These are phyloP conservation scores for Mylabris sibirica DNA, from an alignment of 2,888 invertebrate species.

Conservation along the genomic window DNA sequence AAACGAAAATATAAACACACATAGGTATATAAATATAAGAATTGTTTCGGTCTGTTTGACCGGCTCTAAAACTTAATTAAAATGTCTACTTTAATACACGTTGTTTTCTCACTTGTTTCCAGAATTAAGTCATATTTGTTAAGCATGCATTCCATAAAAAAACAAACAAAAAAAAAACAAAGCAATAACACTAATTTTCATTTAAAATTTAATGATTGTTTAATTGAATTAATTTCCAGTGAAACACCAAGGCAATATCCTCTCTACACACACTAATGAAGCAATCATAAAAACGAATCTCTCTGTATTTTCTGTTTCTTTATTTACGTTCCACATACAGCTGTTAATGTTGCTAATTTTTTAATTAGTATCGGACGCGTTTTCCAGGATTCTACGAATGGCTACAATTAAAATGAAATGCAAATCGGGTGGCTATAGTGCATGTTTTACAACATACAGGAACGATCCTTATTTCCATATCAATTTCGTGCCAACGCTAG, in stretches of 20 bases:
- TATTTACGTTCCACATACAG: neutral
- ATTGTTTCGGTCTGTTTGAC: constrained; percentile 45
- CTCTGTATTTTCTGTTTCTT: neutral
- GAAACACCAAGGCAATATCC: neutral
- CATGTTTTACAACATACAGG: constrained; percentile 29
- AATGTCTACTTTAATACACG: constrained; percentile 44
- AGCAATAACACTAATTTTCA: neutral
- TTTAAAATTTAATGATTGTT: neutral
- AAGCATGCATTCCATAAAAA: neutral
- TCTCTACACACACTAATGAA: neutral
- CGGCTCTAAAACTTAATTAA: constrained; percentile 42
- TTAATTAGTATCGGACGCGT: constrained; percentile 25
- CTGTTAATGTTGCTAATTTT: constrained; percentile 25
- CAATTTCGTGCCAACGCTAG: constrained; percentile 44
- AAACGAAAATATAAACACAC: neutral
- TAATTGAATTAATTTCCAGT: neutral
- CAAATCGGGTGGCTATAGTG: constrained; percentile 32
- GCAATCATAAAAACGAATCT: neutral
- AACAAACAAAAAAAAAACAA: too few relatives aligned
- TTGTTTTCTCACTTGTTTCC: constrained; percentile 38
- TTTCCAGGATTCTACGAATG: constrained; percentile 31
- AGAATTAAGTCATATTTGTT: constrained; percentile 41
- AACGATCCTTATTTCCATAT: constrained; percentile 45
- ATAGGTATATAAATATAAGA: neutral
- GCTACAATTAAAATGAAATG: constrained; percentile 34